Percentiles rank a stretch among this genome's conserved stretches.
These are phyloP conservation scores for Saccopteryx bilineata DNA, from an alignment of 2,113 vertebrate species.

Conservation along the genomic window DNA sequence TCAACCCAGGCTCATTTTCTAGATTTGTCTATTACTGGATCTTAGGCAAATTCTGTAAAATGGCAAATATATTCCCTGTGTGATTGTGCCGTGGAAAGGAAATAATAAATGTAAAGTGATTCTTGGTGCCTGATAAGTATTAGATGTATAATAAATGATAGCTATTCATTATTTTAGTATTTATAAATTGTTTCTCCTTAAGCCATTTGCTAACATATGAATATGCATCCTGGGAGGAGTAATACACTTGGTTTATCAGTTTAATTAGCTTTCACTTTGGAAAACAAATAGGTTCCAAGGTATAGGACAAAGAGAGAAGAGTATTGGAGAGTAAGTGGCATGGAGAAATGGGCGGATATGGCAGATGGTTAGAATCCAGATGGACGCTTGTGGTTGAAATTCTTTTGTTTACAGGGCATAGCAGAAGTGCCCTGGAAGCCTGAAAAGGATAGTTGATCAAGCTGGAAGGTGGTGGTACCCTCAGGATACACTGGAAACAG, in stretches of 20 bases:
- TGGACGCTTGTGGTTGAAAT: background rate
- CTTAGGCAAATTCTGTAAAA: constrained; percentile 41
- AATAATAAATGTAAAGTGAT: constrained; percentile 31
- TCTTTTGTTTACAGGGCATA: background rate
- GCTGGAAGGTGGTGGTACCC: background rate
- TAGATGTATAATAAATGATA: background rate
- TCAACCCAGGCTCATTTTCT: constrained; percentile 10
- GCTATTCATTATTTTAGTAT: constrained; percentile 21
- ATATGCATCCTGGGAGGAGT: background rate
- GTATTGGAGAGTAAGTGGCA: background rate
- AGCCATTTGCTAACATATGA: constrained; percentile 10
- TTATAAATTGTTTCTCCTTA: constrained; percentile 23
- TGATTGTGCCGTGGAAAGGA: background rate
- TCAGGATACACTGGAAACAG: background rate
- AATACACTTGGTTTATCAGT: background rate
- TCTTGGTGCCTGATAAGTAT: background rate
- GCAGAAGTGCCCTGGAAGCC: background rate
- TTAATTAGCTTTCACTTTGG: constrained; percentile 2
- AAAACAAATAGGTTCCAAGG: background rate
- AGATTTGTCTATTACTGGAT: background rate
- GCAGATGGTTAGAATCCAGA: background rate
- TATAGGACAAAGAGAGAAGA: background rate
- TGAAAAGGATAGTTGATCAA: background rate
- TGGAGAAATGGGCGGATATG: background rate
- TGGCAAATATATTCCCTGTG: background rate